Percentiles rank a stretch among this genome's conserved stretches.
These are phyloP conservation scores for Laticauda laticaudata DNA, from an alignment of 2,113 vertebrate genomes.

Conservation along the genomic window DNA sequence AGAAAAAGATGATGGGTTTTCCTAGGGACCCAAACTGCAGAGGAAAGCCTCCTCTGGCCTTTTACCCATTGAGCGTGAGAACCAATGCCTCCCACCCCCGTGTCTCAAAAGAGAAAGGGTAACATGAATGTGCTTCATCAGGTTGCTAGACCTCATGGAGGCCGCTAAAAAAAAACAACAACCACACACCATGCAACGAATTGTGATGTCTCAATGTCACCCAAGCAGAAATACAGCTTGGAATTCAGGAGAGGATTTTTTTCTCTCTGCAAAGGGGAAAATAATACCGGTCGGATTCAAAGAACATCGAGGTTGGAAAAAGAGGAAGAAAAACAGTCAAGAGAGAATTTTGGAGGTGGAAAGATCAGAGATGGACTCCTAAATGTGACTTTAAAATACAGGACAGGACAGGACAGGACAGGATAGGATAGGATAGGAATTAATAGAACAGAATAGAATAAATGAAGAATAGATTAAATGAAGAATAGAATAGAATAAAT, in stretches of 20 bases:
- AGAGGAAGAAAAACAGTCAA: neutral
- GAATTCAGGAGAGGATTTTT: neutral
- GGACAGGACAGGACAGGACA: too few species aligned
- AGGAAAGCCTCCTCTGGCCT: neutral
- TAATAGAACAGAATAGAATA: too few species aligned
- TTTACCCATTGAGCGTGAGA: neutral
- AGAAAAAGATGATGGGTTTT: neutral
- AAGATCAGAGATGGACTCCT: neutral
- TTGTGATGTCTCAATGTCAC: neutral
- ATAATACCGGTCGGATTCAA: neutral
- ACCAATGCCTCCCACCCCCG: neutral
- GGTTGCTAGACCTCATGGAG: neutral
- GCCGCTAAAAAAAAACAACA: neutral
- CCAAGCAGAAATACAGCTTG: neutral
- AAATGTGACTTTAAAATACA: too few species aligned
- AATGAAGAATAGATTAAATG: too few species aligned
- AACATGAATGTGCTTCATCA: neutral
- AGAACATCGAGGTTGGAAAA: neutral
- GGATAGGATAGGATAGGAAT: too few species aligned
- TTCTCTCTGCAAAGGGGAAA: neutral
- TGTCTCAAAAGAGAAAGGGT: neutral
- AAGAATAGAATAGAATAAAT: too few species aligned
- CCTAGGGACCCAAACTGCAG: neutral
- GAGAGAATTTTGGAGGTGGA: neutral
- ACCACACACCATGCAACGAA: fast-evolving